Evolutionary conservation across 2,888 invertebrate genomes (phyloP), one percentile per base, ranked within the genome.

Genomic region (Litoditis marina): DNA sequence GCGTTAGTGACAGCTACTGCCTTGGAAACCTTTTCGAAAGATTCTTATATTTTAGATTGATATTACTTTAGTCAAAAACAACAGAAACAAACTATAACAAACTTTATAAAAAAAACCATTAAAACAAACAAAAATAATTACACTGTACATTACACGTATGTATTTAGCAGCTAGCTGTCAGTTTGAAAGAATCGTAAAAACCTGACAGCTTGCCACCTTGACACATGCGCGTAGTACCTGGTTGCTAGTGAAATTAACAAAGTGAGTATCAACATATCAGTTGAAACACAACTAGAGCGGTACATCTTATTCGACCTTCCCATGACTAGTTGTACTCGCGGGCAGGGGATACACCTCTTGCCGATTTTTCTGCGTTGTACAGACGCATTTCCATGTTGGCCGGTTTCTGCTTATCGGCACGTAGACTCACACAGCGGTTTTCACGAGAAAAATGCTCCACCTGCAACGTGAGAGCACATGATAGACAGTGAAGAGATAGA

Each of bases 391-490:
- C 78, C 59, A 71, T 66, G 55, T 79, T 78, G 0, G 79, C 80
- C 6, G 81, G 80, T 1, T 73, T 66, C 25, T 64, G 58, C 57
- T 80, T 81, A 64, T 76, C 76, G n/a, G 66, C 62, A 7, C 78
- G 70, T 19, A 74, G 47, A 34, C 73, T 65, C 11, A 71, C 69
- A 27, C 66, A 66, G 13, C 81, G 71, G 63, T 81, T 81, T 31
- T 75, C 76, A 22, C 66, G 68, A 47, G 76, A 78, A 54, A 81
- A 82, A 27, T 71, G 69, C 39, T 82, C 79, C 16, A 81, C 79
- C 74, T 63, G 34, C 11, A 60, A 49, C n/a, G n/a, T n/a, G n/a
- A n/a, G n/a, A n/a, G n/a, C n/a, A 3, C 4, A 16, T 90, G 47
- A 92, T 88, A 5, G 87, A n/a, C n/a, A n/a, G n/a, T n/a, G n/a